A percentile compares a stretch with the other conserved stretches of the same genome.
Evolutionary conservation across 2,888 invertebrate genomes (phyloP).

Genomic region (Dyspetes luteomarginatus): DNA sequence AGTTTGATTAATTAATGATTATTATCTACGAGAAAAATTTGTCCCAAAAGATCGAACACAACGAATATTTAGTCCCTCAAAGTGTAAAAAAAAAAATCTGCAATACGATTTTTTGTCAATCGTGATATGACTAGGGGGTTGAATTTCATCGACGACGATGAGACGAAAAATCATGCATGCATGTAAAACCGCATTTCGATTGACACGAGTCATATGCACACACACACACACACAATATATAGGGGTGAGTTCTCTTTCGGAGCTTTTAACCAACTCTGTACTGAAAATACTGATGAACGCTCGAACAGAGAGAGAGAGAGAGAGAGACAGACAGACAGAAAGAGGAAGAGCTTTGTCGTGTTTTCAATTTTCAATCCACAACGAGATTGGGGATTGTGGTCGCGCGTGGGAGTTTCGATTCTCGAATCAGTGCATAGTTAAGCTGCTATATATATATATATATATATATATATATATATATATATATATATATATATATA

Average conservation of each 20-base stretch:
- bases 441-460: background rate
- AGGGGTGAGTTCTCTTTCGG: slow-evolving; percentile 20
- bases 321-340: slow-evolving; percentile 14
- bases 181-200: slow-evolving; percentile 23
- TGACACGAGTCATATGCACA: slow-evolving; percentile 2
- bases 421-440: slow-evolving; percentile 24
- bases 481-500: background rate
- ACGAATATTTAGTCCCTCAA: background rate
- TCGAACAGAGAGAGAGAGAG: background rate
- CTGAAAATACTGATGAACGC: slow-evolving; percentile 17
- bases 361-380: slow-evolving; percentile 54
- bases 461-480: no score
- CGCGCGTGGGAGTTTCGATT: background rate
- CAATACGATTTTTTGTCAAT: background rate
- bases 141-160: no score
- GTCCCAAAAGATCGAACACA: no score
- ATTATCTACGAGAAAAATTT: no score
- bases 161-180: slow-evolving; percentile 8
- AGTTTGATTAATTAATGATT: no score
- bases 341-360: slow-evolving; percentile 16
- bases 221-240: background rate
- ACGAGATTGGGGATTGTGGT: slow-evolving; percentile 45
- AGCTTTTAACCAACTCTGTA: slow-evolving; percentile 25
- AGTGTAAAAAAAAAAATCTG: background rate
- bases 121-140: no score